Evolutionary conservation across 1,140 invertebrate species (phyloP).

Genomic region (Helicoverpa zea): DNA sequence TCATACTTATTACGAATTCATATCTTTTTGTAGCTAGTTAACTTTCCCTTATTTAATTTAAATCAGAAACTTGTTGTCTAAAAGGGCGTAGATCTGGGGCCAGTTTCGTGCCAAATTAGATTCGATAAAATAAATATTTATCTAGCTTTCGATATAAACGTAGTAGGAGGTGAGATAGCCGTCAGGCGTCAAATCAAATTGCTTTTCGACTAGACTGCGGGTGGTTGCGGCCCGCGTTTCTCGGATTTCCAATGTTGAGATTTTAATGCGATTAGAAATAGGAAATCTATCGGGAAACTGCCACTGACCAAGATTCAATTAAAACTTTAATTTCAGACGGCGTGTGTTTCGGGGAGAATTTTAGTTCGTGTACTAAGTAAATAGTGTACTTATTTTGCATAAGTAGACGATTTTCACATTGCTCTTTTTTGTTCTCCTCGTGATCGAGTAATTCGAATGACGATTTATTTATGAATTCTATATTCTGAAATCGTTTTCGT

Average conservation of each 20-base stretch:
- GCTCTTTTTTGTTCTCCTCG: background rate
- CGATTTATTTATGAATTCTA: background rate
- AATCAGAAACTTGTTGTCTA: slow-evolving; percentile 48
- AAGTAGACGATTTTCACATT: slow-evolving; percentile 5
- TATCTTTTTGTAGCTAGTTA: slow-evolving; percentile 14
- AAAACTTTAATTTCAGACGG: slow-evolving; percentile 34
- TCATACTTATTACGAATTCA: background rate
- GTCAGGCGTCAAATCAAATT: slow-evolving; percentile 85
- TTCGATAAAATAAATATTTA: slow-evolving; percentile 86
- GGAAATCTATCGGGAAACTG: slow-evolving; percentile 40
- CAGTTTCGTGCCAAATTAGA: slow-evolving; percentile 83
- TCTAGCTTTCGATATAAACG: slow-evolving; percentile 85
- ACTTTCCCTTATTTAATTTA: slow-evolving; percentile 46
- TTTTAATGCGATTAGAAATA: slow-evolving; percentile 67
- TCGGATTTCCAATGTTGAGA: slow-evolving; percentile 71
- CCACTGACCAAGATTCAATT: slow-evolving; percentile 12
- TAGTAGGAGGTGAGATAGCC: slow-evolving; percentile 84
- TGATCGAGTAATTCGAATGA: background rate
- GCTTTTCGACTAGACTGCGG: slow-evolving; percentile 81
- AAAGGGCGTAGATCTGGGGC: slow-evolving; percentile 65
- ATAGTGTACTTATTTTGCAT: background rate
- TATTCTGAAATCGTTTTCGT: no score
- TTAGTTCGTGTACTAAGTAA: background rate
- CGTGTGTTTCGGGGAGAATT: slow-evolving; percentile 19
- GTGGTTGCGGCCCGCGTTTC: slow-evolving; percentile 74